Evolutionary conservation across 2,797 vertebrate genomes (phyloP).

Genomic region (Sylvia borin): DNA sequence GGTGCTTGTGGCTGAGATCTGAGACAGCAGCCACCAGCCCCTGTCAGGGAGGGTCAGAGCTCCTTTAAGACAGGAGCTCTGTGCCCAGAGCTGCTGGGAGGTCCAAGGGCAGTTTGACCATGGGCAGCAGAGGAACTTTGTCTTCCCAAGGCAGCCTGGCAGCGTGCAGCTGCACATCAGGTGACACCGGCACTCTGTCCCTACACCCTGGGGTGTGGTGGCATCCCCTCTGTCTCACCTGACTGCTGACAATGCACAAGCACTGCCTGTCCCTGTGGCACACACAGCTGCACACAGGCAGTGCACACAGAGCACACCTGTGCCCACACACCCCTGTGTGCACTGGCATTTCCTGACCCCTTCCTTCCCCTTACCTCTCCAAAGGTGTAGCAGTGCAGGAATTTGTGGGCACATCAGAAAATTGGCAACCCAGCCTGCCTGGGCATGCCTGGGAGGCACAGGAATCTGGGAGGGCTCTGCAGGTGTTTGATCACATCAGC

Average conservation of each 20-base stretch:
- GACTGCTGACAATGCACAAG: background rate
- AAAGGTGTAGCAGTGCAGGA: background rate
- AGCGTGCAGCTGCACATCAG: rapidly evolving
- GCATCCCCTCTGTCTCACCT: background rate
- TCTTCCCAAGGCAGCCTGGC: background rate
- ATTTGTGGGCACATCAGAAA: background rate
- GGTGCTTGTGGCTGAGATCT: background rate
- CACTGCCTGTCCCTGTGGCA: background rate
- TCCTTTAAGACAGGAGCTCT: background rate
- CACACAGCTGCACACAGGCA: background rate
- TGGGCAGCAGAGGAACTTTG: background rate
- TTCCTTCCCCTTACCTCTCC: background rate
- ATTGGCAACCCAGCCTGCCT: background rate
- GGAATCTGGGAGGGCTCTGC: background rate
- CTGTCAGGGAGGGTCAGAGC: background rate
- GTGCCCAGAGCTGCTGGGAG: background rate
- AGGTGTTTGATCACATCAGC: background rate
- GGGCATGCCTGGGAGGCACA: background rate
- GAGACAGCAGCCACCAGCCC: background rate
- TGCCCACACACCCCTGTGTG: background rate
- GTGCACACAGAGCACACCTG: background rate
- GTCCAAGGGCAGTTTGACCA: background rate
- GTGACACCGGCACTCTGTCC: background rate
- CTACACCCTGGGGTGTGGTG: background rate
- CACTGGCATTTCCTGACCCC: background rate